Base-by-base conservation (phyloP, 2,888 invertebrate species). In the Gari tellinella region DNA sequence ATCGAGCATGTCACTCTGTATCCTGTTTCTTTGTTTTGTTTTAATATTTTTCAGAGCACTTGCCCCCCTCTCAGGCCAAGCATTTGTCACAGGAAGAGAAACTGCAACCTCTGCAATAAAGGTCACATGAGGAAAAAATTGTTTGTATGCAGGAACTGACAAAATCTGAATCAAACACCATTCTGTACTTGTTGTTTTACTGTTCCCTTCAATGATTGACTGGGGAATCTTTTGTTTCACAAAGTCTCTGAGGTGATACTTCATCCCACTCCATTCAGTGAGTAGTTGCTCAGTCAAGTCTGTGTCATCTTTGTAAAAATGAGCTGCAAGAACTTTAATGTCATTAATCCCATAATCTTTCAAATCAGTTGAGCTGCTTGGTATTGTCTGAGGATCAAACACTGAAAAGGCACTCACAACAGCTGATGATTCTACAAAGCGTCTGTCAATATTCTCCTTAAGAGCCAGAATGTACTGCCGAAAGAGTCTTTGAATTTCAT, bases 31-130 rank as follows among this genome's bases (percentile, higher is more conserved):
- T 8, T 60, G 72, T 46, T 46, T 67, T 45, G 68, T 72, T 46
- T 79, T 69, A 0, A 74, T 49, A 1, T 46, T 57, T 26, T 80
- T 80, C 21, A 80, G 46, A 4, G 77, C 64, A 74, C 76, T 77
- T 31, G 74, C 69, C 7, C 74, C 80, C 53, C 74, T 74, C 25
- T 81, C 74, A 53, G 81, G 75, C 74, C 81, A 81, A 10, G 77
- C 77, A 69, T 81, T 78, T 5, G 63, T 64, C 0, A 77, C 72
- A 21, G 77, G 77, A 10, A 78, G 45, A 14, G 68, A 68, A 2
- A 69, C 56, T 38, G 66, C 70, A 15, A 72, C 65, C 38, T 66
- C 69, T 26, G 75, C 64, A 17, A 78, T 60, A 37, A 45, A 55
- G 10, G 38, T 38, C 4, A 75, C 17, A 0, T 26, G 19, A 38